These are phyloP conservation scores for Microcebus tavaratra DNA, from an alignment of 2,113 vertebrate genomes.

Conservation along the genomic window DNA sequence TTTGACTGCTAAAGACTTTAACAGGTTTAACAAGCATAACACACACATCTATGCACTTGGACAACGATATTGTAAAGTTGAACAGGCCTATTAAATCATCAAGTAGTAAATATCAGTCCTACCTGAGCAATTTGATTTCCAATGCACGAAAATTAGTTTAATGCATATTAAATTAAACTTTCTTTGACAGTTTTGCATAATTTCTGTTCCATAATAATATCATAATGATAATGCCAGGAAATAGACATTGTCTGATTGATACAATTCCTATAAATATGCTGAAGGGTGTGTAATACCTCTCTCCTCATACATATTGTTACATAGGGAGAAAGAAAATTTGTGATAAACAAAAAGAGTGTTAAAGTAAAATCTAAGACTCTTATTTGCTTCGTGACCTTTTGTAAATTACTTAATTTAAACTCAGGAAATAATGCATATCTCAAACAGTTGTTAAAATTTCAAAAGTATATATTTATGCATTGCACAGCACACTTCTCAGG, in stretches of 20 bases:
- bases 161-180: not conserved
- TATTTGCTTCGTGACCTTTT: not conserved
- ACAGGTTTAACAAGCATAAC: not conserved
- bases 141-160: not conserved
- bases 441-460: not conserved
- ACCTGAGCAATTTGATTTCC: not conserved
- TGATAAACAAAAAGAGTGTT: not conserved
- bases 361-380: not conserved
- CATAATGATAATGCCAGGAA: not conserved
- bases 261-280: not conserved
- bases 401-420: not conserved
- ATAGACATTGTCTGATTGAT: not conserved
- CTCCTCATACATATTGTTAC: not conserved
- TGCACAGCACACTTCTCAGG: not conserved
- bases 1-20: not conserved
- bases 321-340: not conserved
- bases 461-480: not conserved
- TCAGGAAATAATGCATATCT: not conserved
- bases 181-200: not conserved
- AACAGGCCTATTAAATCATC: not conserved
- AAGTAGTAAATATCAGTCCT: not conserved
- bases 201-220: not conserved
- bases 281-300: rapidly evolving
- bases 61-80: too few relatives aligned
- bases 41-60: not conserved